Conservation (phyloP, 2,113 vertebrate species). For the Entelurus aequoreus region DNA sequence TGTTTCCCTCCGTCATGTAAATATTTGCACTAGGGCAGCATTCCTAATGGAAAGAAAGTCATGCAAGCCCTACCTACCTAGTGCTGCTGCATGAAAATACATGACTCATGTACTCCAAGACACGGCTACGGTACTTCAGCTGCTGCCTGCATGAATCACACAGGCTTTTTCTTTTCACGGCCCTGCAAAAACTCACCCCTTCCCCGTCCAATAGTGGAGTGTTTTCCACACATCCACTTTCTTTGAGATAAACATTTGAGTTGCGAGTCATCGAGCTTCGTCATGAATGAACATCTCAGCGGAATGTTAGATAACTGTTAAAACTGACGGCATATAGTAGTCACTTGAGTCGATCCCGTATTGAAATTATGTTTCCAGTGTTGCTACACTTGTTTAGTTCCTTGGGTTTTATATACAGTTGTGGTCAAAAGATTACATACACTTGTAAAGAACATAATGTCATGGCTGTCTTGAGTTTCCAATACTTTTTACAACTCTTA, state of each 20-base stretch:
- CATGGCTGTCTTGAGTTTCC: too few relatives aligned
- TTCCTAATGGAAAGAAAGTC: slow-evolving; percentile 55
- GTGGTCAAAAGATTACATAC: too few relatives aligned
- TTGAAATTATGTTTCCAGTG: slow-evolving; percentile 19
- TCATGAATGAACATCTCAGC: slow-evolving; percentile 43
- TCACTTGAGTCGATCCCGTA: slow-evolving; percentile 13
- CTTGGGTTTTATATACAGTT: too few relatives aligned
- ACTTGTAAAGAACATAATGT: too few relatives aligned
- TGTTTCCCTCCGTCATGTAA: slow-evolving; percentile 54
- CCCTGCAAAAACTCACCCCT: neutral
- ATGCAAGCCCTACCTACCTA: slow-evolving; percentile 48
- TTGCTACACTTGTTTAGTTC: neutral
- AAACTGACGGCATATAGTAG: slow-evolving; percentile 9
- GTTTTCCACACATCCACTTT: slow-evolving; percentile 29
- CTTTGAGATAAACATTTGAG: slow-evolving; percentile 54
- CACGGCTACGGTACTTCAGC: slow-evolving; percentile 48
- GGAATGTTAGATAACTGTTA: slow-evolving; percentile 32
- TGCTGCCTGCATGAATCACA: slow-evolving; percentile 66
- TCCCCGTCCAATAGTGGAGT: slow-evolving; percentile 30
- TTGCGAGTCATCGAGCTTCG: slow-evolving; percentile 40
- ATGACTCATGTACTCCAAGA: slow-evolving; percentile 74
- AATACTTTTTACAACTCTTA: too few relatives aligned
- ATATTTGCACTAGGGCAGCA: slow-evolving; percentile 55
- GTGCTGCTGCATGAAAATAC: slow-evolving; percentile 60
- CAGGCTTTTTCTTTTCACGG: slow-evolving; percentile 27